Evolutionary conservation across 2,113 vertebrate genomes (phyloP), one percentile per base, ranked within the genome.

Genomic region (Lycaon pictus): DNA sequence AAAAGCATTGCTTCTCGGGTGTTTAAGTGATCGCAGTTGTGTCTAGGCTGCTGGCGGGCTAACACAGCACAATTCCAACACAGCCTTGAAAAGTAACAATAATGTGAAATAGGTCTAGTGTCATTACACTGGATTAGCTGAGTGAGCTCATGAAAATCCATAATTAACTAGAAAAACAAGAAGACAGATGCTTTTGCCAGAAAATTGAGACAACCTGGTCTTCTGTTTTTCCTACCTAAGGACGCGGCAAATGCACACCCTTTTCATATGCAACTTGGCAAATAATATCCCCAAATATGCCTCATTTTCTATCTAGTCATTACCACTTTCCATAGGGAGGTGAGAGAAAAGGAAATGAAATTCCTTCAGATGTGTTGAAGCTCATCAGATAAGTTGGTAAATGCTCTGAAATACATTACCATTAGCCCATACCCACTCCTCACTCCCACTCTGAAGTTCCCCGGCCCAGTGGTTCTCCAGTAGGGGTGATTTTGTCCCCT

Each of bases 61-160:
- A 98, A 94, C 81, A 95, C 32, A 43, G 95, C 97, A 84, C 93
- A n/a, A 88, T 96, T 98, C 95, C 94, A 97, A 82, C 83, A 94
- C 15, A 82, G 97, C 72, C 95, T 97, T 79, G 67, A 92, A 98
- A 98, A 98, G 98, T 93, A 98, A 97, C 97, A 97, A 97, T 98
- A 98, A 98, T 98, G 96, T 63, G 92, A 97, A 98, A 98, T 98
- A 96, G 63, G 88, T 97, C 98, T 96, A 97, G 88, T 97, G 93
- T 97, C 97, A 93, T 98, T 98, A 98, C 98, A 98, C 90, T 93
- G 89, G 93, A 98, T 98, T 98, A 98, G 96, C 92, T 98, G 97
- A 96, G 80, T 97, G 8, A 96, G 92, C 90, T 97, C 95, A 95
- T 93, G 95, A 98, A 98, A 98, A 98, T 97, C 98, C 94, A 96